Evolutionary conservation across 2,797 vertebrate species (phyloP), one percentile per base, ranked within the genome.

Genomic region (Manis javanica): DNA sequence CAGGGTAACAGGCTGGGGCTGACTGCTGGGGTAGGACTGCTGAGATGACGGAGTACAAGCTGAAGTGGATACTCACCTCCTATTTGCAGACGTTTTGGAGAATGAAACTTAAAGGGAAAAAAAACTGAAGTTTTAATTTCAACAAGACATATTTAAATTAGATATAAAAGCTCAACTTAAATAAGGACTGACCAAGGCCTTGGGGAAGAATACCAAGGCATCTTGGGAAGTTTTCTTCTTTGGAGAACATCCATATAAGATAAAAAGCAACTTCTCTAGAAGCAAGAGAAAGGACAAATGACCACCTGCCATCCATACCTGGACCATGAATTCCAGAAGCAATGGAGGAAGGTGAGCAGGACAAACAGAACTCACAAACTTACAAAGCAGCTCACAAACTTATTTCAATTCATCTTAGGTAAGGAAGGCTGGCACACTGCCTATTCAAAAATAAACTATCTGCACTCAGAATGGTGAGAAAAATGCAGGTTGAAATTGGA

Each of bases 61-160:
- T 18, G 31, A 81, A 71, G 14, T 2, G 29, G 19, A 37, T 53
- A 24, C 14, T 66, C 4, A 59, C 7, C 21, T 57, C 12, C 14
- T 78, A 15, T 15, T 90, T 96, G 57, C 16, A 85, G 37, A 23
- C 46, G 53, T 46, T 15, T 3, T 13, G 42, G 55, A 66, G 49
- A 11, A 75, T 59, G 34, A 68, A 75, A n/a, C 42, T 61, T 61
- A 29, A 29, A 69, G 37, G 49, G 14, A 6, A 9, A 42, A 16
- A 10, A 87, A 15, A 5, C 21, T 46, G 46, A 37, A 71, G 5
- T 23, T 92, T n/a, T 68, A 87, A 82, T 68, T 49, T 66, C 46
- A 85, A n/a, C 57, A 75, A 94, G 26, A 53, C 61, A 51, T 61
- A 59, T 81, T 87, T 57, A 64, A 31, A 8, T 46, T 53, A 87